Base-by-base conservation (phyloP, 2,888 invertebrate species). In the Synergus gifuensis region DNA sequence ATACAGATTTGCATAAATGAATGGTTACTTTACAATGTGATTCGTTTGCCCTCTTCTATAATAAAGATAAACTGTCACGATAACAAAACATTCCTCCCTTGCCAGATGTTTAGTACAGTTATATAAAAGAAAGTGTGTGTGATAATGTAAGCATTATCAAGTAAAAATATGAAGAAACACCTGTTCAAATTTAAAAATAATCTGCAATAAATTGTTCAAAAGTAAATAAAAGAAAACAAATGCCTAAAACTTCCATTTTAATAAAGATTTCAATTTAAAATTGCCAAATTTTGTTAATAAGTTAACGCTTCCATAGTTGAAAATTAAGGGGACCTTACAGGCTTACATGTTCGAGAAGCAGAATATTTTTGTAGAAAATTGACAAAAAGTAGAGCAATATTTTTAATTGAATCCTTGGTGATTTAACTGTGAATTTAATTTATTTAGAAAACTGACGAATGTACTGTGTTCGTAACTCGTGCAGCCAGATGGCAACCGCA, bases 51-150 rank as follows among this genome's bases (percentile, higher is more conserved):
- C n/a, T 73, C 36, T n/a, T 54, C 54, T 54, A 73, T 36, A 73
- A 73, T 73, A 58, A 16, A 73, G 73, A 73, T 73, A 73, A 58
- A 49, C 18, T 73, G 73, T 54, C 54, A 36, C 36, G 73, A 73
- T 73, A 73, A 73, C 54, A 58, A 73, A 58, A 73, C 73, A 73
- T 73, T 73, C 36, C 54, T 73, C n/a, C 36, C 73, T 54, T 58
- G 36, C 36, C 73, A 73, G 73, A 73, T 73, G 73, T 73, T 73
- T 36, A n/a, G 36, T 73, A 73, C 54, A 73, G 54, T 73, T 73
- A 73, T 40, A 40, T 40, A 58, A 58, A 73, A 54, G 54, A 73
- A 73, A 73, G 73, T 40, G 54, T 54, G 54, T 40, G 11, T 40
- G n/a, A 73, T 73, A 16, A 46, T 73, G 36, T n/a, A 73, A 49